Evolutionary conservation across 2,113 vertebrate species (phyloP), one percentile per base, ranked within the genome.

Genomic region (Salvator merianae): DNA sequence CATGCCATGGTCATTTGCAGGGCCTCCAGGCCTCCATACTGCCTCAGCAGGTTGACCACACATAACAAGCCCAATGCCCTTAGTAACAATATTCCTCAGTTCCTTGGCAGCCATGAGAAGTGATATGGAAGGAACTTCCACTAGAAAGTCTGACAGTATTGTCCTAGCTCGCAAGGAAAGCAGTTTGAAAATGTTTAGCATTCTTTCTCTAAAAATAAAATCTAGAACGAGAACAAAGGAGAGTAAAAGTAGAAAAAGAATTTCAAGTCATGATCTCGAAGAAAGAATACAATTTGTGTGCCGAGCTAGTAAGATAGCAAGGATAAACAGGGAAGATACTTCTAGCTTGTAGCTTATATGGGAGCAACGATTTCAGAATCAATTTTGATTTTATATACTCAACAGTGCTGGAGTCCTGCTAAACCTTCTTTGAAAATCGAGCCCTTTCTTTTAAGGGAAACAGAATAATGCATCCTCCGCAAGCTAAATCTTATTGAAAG

Each of bases 271-370:
- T 59, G 2, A 16, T 77, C 43, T 55, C 89, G 70, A 76, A 20
- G 32, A 83, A 47, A 43, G 40, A 76, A 65, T 14, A 30, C n/a
- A 76, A 12, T 75, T 13, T 34, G 62, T 47, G n/a, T 53, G 63
- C 24, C 32, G 53, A n/a, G n/a, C n/a, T n/a, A n/a, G n/a, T n/a
- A n/a, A 36, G 38, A 2, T 40, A 65, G 34, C 5, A 68, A 72
- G 12, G 70, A 6, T 12, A 82, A 68, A 76, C 84, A 40, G 47
- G 40, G 12, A 75, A 16, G 82, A 72, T 28, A 82, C n/a, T 43
- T 92, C 84, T 68, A 85, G 30, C 50, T 83, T 91, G 50, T 82
- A 66, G 36, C 28, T 36, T 69, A 9, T 82, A 73, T 55, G 0
- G 62, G 72, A 80, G 0, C 26, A 40, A 2, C 66, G 1, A 70